Percentiles rank a stretch among this genome's conserved stretches.
These are phyloP conservation scores for Dendrolimus punctatus DNA, from an alignment of 1,140 invertebrate species.

Conservation along the genomic window DNA sequence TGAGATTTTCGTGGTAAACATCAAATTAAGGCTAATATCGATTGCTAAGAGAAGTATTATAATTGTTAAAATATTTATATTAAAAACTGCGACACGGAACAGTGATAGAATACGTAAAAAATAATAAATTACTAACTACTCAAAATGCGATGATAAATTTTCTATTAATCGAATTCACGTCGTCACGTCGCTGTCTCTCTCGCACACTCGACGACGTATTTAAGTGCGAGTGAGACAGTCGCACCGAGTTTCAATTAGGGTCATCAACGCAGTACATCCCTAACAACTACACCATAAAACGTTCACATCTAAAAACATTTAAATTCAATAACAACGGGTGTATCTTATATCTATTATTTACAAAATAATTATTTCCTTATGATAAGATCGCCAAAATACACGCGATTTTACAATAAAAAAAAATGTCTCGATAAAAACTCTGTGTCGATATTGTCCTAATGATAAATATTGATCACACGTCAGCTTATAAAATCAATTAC, in stretches of 20 bases:
- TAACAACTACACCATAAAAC: constrained; percentile 37
- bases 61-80: constrained; percentile 27
- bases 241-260: too few relatives aligned
- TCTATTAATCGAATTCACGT: too few relatives aligned
- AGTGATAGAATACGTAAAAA: constrained; percentile 39
- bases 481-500: constrained; percentile 35
- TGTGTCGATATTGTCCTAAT: constrained; percentile 55
- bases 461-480: constrained; percentile 44
- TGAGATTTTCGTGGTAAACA: constrained; percentile 39
- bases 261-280: not conserved
- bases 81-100: constrained; percentile 29
- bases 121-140: constrained; percentile 34
- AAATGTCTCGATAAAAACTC: constrained; percentile 23
- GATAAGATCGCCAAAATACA: constrained; percentile 17
- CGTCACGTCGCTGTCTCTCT: too few relatives aligned
- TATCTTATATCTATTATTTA: constrained; percentile 48
- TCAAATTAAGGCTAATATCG: constrained; percentile 7
- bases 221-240: too few relatives aligned
- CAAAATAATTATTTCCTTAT: constrained; percentile 26
- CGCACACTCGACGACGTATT: too few relatives aligned
- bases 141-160: too few relatives aligned
- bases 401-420: constrained; percentile 13
- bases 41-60: constrained; percentile 18
- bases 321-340: constrained; percentile 57
- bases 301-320: constrained; percentile 51